Percentiles rank a stretch among this genome's conserved stretches.
These are phyloP conservation scores for Aspiorhynchus laticeps DNA, from an alignment of 2,113 vertebrate species.

Conservation along the genomic window DNA sequence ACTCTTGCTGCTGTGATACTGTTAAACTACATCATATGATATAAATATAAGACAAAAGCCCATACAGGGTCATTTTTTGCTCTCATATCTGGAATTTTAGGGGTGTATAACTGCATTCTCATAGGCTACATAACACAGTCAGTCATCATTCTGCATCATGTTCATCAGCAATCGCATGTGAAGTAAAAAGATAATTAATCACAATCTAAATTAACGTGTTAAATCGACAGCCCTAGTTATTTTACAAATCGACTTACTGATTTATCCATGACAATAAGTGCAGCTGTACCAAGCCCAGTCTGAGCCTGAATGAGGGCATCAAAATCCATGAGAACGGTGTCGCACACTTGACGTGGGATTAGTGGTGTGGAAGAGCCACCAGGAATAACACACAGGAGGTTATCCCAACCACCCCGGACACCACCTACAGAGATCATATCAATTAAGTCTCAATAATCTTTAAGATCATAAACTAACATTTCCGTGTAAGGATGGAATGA, in stretches of 20 bases:
- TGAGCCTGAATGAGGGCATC: constrained; percentile 90
- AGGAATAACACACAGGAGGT: constrained; percentile 91
- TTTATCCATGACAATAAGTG: constrained; percentile 94
- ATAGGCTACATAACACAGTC: too few species aligned
- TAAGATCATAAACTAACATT: neutral
- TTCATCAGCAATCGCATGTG: too few species aligned
- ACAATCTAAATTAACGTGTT: too few species aligned
- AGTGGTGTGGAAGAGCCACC: constrained; percentile 94
- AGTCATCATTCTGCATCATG: too few species aligned
- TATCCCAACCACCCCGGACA: constrained; percentile 93
- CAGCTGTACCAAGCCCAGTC: constrained; percentile 89
- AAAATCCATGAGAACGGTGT: constrained; percentile 94
- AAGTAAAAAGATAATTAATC: too few species aligned
- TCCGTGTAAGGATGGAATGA: neutral
- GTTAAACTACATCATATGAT: too few species aligned
- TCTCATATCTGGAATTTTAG: too few species aligned
- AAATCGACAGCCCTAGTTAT: neutral
- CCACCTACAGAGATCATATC: constrained; percentile 77
- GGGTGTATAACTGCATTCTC: too few species aligned
- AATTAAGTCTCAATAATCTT: constrained; percentile 21
- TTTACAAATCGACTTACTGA: constrained; percentile 75
- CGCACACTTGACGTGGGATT: constrained; percentile 90
- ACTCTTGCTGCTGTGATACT: too few species aligned
- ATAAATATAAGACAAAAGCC: too few species aligned
- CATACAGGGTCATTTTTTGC: too few species aligned